phyloP scores from a whole-genome alignment of 2,113 vertebrate species.

The Bostrychus sinensis region DNA sequence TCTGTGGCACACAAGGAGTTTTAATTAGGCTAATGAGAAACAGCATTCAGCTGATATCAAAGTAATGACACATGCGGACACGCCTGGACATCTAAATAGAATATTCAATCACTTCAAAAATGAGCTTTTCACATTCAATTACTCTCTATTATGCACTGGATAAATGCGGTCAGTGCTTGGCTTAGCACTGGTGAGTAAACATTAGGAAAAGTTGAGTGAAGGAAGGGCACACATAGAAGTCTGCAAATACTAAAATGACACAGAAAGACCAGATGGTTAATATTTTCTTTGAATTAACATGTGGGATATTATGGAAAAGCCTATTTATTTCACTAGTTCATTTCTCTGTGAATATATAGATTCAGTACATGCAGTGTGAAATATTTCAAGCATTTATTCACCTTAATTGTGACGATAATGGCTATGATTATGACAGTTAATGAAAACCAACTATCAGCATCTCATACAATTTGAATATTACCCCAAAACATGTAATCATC shows the following conservation, averaged over 20 bases:
- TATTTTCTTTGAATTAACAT: neutral
- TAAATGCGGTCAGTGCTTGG: constrained; percentile 54
- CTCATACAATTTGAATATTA: no score
- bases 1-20: constrained; percentile 62
- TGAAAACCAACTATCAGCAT: no score
- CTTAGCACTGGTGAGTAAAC: constrained; percentile 52
- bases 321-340: no score
- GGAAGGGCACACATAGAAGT: constrained; percentile 13
- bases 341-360: no score
- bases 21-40: constrained; percentile 78
- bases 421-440: no score
- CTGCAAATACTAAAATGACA: constrained; percentile 28
- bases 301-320: no score
- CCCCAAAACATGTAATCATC: no score
- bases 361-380: no score
- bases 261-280: constrained; percentile 15
- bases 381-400: no score
- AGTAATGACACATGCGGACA: constrained; percentile 73
- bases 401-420: no score
- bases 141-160: constrained; percentile 56
- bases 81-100: constrained; percentile 65
- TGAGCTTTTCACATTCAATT: constrained; percentile 75
- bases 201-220: constrained; percentile 19
- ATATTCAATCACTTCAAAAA: constrained; percentile 67
- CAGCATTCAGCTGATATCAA: constrained; percentile 72